These are phyloP conservation scores for Leptonema lineaticorne DNA, from an alignment of 1,140 invertebrate genomes.

Conservation along the genomic window DNA sequence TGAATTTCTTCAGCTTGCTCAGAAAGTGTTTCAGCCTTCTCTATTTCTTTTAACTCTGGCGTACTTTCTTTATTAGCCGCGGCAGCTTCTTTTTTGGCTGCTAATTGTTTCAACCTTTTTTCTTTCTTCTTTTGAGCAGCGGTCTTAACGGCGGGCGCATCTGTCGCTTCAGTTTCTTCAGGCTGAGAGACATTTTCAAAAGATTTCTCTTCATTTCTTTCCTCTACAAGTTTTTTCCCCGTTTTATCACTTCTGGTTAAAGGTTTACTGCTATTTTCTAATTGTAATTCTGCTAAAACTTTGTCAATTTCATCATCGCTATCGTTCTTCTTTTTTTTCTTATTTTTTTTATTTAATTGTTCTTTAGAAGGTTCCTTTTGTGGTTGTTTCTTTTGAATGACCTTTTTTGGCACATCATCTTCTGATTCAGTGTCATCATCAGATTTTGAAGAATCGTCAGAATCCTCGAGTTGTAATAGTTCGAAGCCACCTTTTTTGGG, in stretches of 20 bases:
- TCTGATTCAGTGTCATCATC: slow-evolving; percentile 53
- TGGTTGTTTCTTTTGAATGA: slow-evolving; percentile 53
- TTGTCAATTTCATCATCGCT: slow-evolving; percentile 85
- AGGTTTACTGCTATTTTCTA: slow-evolving; percentile 69
- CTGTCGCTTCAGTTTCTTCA: slow-evolving; percentile 58
- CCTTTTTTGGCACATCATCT: slow-evolving; percentile 52
- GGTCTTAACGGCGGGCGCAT: slow-evolving; percentile 70
- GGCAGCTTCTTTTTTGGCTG: slow-evolving; percentile 60
- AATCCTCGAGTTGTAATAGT: slow-evolving; percentile 61
- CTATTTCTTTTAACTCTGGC: not conserved
- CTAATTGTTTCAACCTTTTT: slow-evolving; percentile 75
- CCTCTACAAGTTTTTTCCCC: slow-evolving; percentile 44
- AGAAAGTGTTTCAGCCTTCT: not conserved
- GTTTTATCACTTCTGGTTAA: slow-evolving; percentile 48
- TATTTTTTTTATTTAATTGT: slow-evolving; percentile 63
- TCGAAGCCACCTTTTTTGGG: slow-evolving; percentile 62
- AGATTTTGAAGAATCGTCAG: slow-evolving; percentile 48
- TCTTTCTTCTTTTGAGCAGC: slow-evolving; percentile 86
- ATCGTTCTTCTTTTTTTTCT: slow-evolving; percentile 72
- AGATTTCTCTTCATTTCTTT: slow-evolving; percentile 55
- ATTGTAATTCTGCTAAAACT: slow-evolving; percentile 76
- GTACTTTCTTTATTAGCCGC: not conserved
- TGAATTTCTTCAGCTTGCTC: not conserved
- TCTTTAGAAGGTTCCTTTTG: slow-evolving; percentile 59
- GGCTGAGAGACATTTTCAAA: slow-evolving; percentile 51